Percentiles rank a stretch among this genome's conserved stretches.
phyloP scores from a whole-genome alignment of 2,888 invertebrate genomes.

The Papilio protenor region DNA sequence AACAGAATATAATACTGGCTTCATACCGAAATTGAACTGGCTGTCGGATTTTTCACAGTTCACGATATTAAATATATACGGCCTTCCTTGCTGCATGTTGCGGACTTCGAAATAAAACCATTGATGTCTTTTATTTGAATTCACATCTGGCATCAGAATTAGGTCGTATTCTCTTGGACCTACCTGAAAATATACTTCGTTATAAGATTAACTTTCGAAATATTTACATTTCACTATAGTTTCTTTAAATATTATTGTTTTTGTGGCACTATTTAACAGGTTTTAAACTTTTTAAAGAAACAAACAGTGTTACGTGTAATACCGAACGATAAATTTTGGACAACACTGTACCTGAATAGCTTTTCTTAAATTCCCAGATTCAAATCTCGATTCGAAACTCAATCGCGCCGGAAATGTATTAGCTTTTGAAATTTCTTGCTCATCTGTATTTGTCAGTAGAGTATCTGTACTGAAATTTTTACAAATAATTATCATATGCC shows the following conservation, averaged over 20 bases:
- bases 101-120: constrained; percentile 97
- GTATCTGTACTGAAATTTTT: constrained; percentile 67
- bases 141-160: constrained; percentile 92
- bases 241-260: no score
- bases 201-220: constrained; percentile 15
- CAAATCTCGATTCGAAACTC: constrained; percentile 93
- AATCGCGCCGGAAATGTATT: constrained; percentile 77
- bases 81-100: constrained; percentile 87
- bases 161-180: constrained; percentile 92
- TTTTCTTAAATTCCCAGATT: constrained; percentile 93
- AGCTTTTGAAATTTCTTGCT: constrained; percentile 75
- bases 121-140: constrained; percentile 90
- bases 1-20: constrained; percentile 94
- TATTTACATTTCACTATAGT: no score
- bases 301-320: not conserved
- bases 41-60: constrained; percentile 95
- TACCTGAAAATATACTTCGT: constrained; percentile 81
- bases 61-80: constrained; percentile 93
- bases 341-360: constrained; percentile 86
- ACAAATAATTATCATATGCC: constrained; percentile 42
- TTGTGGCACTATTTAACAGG: no score
- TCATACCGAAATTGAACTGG: constrained; percentile 95
- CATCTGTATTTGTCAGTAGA: constrained; percentile 79
- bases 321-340: not conserved
- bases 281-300: not conserved